Conservation (phyloP, 2,888 invertebrate genomes). For the Metellina segmentata region DNA sequence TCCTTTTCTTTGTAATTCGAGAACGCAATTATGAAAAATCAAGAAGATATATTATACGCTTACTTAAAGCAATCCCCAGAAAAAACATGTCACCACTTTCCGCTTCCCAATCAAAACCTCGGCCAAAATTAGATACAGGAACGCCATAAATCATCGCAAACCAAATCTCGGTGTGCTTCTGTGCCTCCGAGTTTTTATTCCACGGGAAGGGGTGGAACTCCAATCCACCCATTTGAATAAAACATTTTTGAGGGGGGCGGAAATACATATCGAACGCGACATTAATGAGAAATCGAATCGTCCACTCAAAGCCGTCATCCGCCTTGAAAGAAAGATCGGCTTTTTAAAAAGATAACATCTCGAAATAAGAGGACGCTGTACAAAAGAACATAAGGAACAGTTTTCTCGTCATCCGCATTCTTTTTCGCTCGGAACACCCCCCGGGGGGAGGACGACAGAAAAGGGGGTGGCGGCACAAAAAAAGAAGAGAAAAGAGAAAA, state of each 20-base stretch:
- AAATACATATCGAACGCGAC: conserved; percentile 2
- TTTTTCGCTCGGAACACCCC: conserved; percentile 10
- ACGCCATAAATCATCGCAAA: too few species aligned
- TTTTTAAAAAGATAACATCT: conserved; percentile 31
- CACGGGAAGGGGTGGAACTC: not conserved
- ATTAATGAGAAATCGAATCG: conserved; percentile 42
- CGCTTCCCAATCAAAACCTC: too few species aligned
- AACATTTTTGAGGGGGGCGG: not conserved
- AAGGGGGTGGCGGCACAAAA: conserved; percentile 13
- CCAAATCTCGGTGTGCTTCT: too few species aligned
- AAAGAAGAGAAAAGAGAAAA: conserved; percentile 19
- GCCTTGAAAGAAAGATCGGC: not conserved
- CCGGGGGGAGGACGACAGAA: not conserved
- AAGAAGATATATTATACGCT: too few species aligned
- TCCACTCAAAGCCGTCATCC: not conserved
- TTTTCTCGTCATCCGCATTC: not conserved
- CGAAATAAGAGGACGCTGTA: conserved; percentile 1
- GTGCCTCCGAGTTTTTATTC: too few species aligned
- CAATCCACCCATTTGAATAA: conserved; percentile 13
- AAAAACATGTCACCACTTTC: too few species aligned
- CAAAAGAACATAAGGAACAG: conserved; percentile 30
- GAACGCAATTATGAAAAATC: too few species aligned
- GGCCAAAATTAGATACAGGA: too few species aligned
- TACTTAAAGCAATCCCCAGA: too few species aligned
- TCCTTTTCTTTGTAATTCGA: too few species aligned